Conservation (phyloP, 1,140 invertebrate genomes). For the Cheumatopsyche charites region DNA sequence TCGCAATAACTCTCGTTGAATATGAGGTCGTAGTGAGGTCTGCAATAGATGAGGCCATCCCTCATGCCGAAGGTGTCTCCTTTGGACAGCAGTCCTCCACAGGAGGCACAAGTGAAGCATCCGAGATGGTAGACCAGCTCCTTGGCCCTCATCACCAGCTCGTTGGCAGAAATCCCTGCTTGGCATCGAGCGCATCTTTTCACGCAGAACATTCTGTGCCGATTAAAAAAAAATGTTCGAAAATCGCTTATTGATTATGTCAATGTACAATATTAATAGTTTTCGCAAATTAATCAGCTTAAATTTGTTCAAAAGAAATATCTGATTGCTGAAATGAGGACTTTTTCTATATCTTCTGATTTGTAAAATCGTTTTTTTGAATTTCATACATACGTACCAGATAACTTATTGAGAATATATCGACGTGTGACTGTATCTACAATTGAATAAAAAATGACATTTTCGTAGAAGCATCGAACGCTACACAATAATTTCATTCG, state of each 20-base stretch:
- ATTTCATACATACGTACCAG: no score
- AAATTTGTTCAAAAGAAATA: no score
- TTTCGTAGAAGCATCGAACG: no score
- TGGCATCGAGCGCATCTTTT: conserved; percentile 85
- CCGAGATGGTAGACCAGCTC: conserved; percentile 89
- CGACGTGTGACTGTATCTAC: no score
- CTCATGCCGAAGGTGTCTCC: conserved; percentile 91
- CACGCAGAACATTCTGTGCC: conserved; percentile 73
- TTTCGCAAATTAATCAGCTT: no score
- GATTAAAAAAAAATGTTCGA: neutral
- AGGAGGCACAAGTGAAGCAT: conserved; percentile 89
- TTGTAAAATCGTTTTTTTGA: no score
- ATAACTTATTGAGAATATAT: no score
- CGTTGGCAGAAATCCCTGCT: conserved; percentile 83
- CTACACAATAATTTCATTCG: no score
- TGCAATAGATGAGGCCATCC: conserved; percentile 77
- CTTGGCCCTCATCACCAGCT: conserved; percentile 89
- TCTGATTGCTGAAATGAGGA: no score
- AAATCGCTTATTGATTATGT: no score
- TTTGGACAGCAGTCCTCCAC: conserved; percentile 76
- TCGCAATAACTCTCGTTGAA: conserved; percentile 62
- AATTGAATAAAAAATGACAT: no score
- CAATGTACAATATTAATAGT: neutral
- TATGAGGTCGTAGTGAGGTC: conserved; percentile 67
- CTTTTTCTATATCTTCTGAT: no score